Evolutionary conservation across 1,140 invertebrate genomes (phyloP).

Genomic region (Penaeus chinensis): DNA sequence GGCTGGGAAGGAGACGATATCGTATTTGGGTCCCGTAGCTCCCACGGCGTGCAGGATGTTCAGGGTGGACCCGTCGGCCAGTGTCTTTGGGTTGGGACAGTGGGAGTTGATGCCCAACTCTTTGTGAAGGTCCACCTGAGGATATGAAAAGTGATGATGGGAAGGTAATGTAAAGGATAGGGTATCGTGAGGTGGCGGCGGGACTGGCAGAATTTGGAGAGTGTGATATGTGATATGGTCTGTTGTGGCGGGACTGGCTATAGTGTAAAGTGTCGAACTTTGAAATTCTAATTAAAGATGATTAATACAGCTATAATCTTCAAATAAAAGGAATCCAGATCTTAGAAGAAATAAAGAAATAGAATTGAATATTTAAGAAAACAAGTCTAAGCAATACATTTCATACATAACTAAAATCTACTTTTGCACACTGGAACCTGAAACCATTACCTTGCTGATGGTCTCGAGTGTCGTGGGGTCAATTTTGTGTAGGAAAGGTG

Average conservation of each 20-base stretch:
- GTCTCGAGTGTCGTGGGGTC: slow-evolving; percentile 78
- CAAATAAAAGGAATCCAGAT: no score
- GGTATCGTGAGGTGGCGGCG: neutral
- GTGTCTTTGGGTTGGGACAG: slow-evolving; percentile 86
- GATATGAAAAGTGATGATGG: slow-evolving; percentile 63
- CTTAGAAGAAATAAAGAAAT: no score
- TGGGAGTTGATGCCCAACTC: slow-evolving; percentile 83
- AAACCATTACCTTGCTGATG: slow-evolving; percentile 41
- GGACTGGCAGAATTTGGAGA: neutral
- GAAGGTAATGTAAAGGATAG: neutral
- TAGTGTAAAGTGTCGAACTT: no score
- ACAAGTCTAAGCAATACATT: no score
- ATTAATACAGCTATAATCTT: no score
- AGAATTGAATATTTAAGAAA: no score
- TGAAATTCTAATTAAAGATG: no score
- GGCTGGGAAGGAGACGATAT: slow-evolving; percentile 78
- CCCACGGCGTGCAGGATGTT: slow-evolving; percentile 81
- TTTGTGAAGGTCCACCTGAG: slow-evolving; percentile 77
- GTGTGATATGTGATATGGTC: neutral
- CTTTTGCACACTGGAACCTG: neutral
- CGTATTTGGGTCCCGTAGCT: slow-evolving; percentile 77
- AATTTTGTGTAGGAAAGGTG: slow-evolving; percentile 81
- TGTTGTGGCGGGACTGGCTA: no score
- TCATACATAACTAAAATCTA: no score
- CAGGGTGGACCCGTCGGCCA: slow-evolving; percentile 80